Base-by-base conservation (phyloP, 2,797 vertebrate species). In the Thunnus albacares region DNA sequence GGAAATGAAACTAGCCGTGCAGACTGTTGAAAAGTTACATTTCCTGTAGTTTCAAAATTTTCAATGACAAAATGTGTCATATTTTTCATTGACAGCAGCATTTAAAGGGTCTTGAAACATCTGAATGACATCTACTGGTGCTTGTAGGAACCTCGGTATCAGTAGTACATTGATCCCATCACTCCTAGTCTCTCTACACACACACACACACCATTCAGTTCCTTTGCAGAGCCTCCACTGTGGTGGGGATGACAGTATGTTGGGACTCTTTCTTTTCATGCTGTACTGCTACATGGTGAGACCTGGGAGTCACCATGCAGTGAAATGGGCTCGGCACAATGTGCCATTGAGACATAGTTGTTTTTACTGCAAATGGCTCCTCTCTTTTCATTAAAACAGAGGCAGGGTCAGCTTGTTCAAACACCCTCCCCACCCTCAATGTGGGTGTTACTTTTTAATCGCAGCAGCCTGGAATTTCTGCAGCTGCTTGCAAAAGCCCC, bases 361-460 rank as follows among this genome's bases (percentile, higher is more conserved):
- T 89, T 88, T 90, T 89, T 75, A 80, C 82, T 82, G 79, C 81
- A 89, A 82, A 89, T 69, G 84, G 69, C 69, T 83, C 71, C 67
- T 82, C 43, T 87, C 81, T 86, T 88, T 81, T 90, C 80, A 85
- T 92, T 85, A 80, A 84, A 85, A 80, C 76, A 70, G 65, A 75
- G 84, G 55, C 73, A 26, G 75, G 71, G 71, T 77, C 69, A 49
- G 75, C 82, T 74, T 92, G 87, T 93, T 91, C 90, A 89, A 89
- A 83, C 81, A 87, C 77, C 79, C 81, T 58, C 65, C 83, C 84
- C 61, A 13, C 52, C 57, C 67, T 81, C 90, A 75, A 62, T 91
- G 85, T 86, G 85, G 85, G 83, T 93, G 89, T 90, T 90, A 90
- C 75, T 82, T 91, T 94, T 93, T 93, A 93, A 90, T 91, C 77